A percentile compares a stretch with the other conserved stretches of the same genome.
Conservation (phyloP, 1,140 invertebrate species). For the Holcopasites calliopsidis region DNA sequence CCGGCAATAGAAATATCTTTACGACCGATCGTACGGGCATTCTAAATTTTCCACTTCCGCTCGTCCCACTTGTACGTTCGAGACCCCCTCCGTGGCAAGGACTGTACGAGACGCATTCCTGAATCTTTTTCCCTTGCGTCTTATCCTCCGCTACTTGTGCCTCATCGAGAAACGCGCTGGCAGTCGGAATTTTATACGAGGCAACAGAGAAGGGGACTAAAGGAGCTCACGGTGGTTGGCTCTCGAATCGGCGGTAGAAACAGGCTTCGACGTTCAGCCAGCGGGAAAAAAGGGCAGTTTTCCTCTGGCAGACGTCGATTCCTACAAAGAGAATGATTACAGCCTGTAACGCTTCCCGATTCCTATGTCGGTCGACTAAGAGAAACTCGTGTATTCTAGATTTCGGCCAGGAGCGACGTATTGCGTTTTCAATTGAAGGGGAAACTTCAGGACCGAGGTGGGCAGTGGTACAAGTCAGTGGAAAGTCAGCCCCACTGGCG, state of each 20-base stretch:
- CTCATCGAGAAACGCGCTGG: not conserved
- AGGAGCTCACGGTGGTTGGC: not conserved
- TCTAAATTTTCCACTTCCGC: not conserved
- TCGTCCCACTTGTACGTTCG: not conserved
- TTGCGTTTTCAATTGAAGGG: not conserved
- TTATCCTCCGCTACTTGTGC: not conserved
- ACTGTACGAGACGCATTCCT: not conserved
- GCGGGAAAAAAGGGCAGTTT: not conserved
- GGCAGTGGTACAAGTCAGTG: not conserved
- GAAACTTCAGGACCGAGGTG: not conserved
- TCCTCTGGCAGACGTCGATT: not conserved
- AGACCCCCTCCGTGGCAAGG: not conserved
- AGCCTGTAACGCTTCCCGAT: not conserved
- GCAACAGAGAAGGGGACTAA: not conserved
- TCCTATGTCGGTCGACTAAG: no score
- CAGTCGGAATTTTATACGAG: constrained; percentile 8
- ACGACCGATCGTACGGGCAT: not conserved
- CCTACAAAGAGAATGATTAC: constrained; percentile 11
- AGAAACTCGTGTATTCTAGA: not conserved
- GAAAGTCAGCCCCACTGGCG: not conserved
- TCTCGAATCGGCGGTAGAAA: not conserved
- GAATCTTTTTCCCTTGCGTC: not conserved
- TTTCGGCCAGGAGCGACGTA: no score
- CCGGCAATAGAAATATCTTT: not conserved
- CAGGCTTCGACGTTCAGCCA: not conserved